Percentiles rank a stretch among this genome's conserved stretches.
Conservation (phyloP, 2,113 vertebrate species). For the Corythaeola cristata region DNA sequence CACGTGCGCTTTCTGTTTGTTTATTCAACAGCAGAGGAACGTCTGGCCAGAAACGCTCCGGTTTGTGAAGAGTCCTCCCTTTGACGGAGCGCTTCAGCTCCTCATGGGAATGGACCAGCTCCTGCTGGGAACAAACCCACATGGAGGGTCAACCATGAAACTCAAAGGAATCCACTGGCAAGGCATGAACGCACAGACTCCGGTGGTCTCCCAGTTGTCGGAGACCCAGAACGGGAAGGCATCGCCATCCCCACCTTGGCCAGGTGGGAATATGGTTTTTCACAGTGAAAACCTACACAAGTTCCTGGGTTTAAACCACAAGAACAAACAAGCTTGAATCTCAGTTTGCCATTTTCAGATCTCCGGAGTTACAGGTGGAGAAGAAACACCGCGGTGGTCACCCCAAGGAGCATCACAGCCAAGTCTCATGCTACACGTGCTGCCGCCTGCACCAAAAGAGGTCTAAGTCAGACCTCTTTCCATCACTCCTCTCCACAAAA, state of each 20-base stretch:
- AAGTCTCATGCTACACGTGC: neutral
- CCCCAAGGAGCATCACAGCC: neutral
- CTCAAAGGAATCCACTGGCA: neutral
- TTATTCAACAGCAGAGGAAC: constrained; percentile 11
- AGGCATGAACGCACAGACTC: rapidly evolving
- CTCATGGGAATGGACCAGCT: neutral
- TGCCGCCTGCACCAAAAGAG: neutral
- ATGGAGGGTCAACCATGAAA: neutral
- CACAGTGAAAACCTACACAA: neutral
- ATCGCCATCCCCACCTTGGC: neutral
- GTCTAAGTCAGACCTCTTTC: neutral
- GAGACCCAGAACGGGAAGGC: neutral
- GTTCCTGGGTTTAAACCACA: neutral
- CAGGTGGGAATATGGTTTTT: neutral
- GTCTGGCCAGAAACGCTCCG: rapidly evolving
- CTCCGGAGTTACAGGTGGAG: neutral
- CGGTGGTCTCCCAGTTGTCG: neutral
- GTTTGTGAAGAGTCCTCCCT: neutral
- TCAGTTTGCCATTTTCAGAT: neutral
- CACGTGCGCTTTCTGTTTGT: neutral
- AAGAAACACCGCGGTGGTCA: neutral
- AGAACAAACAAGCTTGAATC: neutral
- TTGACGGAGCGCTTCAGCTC: neutral
- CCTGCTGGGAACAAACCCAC: neutral
- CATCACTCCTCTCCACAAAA: neutral